Evolutionary conservation across 2,888 invertebrate genomes (phyloP).

Genomic region (Spodoptera picta): DNA sequence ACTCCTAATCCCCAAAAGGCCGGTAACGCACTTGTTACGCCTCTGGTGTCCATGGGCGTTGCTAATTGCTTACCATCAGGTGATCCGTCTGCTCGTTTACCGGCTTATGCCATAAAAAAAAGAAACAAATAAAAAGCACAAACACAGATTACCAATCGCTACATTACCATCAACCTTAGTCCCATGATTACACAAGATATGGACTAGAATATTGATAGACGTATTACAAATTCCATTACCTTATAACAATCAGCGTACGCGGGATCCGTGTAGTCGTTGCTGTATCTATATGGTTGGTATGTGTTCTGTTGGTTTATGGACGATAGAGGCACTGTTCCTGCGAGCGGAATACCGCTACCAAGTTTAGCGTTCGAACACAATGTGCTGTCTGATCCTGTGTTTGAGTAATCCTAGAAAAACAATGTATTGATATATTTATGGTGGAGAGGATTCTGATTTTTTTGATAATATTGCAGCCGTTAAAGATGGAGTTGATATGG

Average conservation of each 20-base stretch:
- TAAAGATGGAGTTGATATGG: background rate
- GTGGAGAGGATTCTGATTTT: too few relatives aligned
- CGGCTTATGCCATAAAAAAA: background rate
- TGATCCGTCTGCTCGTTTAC: too few relatives aligned
- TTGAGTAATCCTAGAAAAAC: constrained; percentile 87
- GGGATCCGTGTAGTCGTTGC: constrained; percentile 93
- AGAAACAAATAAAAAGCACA: background rate
- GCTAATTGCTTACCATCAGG: too few relatives aligned
- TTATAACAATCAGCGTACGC: constrained; percentile 93
- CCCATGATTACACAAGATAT: constrained; percentile 35
- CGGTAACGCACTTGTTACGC: too few relatives aligned
- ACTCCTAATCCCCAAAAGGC: too few relatives aligned
- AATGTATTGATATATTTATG: background rate
- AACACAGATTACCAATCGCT: background rate
- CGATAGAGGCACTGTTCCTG: constrained; percentile 93
- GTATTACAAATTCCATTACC: constrained; percentile 68
- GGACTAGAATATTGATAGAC: constrained; percentile 55
- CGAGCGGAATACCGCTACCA: constrained; percentile 92
- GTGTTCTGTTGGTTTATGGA: constrained; percentile 89
- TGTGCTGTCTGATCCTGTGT: constrained; percentile 89
- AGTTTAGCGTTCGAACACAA: constrained; percentile 84
- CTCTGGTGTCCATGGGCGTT: too few relatives aligned
- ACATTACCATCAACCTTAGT: constrained; percentile 12
- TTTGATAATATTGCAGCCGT: too few relatives aligned
- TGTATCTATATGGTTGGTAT: constrained; percentile 88